phyloP scores from a whole-genome alignment of 1,140 invertebrate genomes.

The Drosophila miranda region DNA sequence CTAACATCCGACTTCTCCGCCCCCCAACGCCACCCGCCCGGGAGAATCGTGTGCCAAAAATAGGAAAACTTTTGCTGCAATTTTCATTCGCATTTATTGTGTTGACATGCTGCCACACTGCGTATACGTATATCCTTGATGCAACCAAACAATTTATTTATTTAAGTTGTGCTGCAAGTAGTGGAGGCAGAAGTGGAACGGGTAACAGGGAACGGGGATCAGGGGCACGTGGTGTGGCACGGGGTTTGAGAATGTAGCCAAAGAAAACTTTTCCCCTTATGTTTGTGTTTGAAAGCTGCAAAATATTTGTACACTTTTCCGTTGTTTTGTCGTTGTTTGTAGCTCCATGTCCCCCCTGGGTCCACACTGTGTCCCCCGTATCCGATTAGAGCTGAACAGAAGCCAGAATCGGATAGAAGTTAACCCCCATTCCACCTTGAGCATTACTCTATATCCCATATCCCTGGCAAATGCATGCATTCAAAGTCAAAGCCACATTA shows the following conservation, averaged over 20 bases:
- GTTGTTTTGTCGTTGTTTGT: conserved; percentile 18
- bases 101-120: conserved; percentile 62
- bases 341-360: conserved; percentile 18
- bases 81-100: conserved; percentile 64
- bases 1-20: no score
- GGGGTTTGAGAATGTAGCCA: neutral
- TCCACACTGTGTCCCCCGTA: neutral
- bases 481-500: conserved; percentile 67
- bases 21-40: neutral
- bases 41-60: conserved; percentile 58
- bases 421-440: conserved; percentile 9
- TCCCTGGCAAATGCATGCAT: conserved; percentile 37
- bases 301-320: conserved; percentile 43
- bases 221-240: no score
- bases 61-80: conserved; percentile 48
- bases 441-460: conserved; percentile 7
- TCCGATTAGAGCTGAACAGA: conserved; percentile 2
- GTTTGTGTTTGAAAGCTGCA: conserved; percentile 27
- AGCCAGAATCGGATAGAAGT: neutral
- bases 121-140: conserved; percentile 49
- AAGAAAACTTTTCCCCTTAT: conserved; percentile 37
- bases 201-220: no score
- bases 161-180: conserved; percentile 42
- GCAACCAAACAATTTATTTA: conserved; percentile 62
- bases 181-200: conserved; percentile 19